phyloP scores from a whole-genome alignment of 2,113 vertebrate genomes.

The Pycnonotus jocosus region DNA sequence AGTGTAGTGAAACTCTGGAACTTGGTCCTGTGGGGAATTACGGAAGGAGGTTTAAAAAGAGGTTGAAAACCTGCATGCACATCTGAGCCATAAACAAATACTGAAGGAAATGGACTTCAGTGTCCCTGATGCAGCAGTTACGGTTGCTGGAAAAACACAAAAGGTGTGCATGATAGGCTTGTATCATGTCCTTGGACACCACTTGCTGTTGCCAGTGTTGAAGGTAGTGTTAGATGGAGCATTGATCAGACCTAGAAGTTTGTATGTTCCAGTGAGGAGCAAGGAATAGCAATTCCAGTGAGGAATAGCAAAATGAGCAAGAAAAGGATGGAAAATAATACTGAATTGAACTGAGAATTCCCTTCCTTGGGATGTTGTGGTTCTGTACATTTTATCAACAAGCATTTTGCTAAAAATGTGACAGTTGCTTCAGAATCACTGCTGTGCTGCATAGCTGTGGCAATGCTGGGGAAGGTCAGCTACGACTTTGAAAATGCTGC shows the following conservation, averaged over 20 bases:
- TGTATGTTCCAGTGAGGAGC: not conserved
- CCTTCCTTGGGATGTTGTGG: not conserved
- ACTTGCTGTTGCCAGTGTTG: not conserved
- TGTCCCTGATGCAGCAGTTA: not conserved
- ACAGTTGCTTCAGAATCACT: not conserved
- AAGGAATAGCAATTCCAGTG: too few relatives aligned
- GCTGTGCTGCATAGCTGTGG: not conserved
- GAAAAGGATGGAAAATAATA: not conserved
- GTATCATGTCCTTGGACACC: fast-evolving
- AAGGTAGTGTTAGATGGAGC: not conserved
- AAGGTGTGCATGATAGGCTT: not conserved
- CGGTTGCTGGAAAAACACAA: not conserved
- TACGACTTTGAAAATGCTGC: not conserved
- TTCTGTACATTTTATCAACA: not conserved
- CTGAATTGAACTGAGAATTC: not conserved
- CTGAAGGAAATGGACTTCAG: not conserved
- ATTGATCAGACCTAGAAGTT: not conserved
- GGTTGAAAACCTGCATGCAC: not conserved
- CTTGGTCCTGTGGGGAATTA: not conserved
- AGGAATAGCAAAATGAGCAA: not conserved
- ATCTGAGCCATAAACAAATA: not conserved
- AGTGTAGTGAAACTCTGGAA: not conserved
- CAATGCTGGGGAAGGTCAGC: not conserved
- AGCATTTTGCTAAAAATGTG: not conserved
- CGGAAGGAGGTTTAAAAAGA: not conserved